Percentiles rank a stretch among this genome's conserved stretches.
These are phyloP conservation scores for Actinemys pallida DNA, from an alignment of 2,113 vertebrate species.

Conservation along the genomic window DNA sequence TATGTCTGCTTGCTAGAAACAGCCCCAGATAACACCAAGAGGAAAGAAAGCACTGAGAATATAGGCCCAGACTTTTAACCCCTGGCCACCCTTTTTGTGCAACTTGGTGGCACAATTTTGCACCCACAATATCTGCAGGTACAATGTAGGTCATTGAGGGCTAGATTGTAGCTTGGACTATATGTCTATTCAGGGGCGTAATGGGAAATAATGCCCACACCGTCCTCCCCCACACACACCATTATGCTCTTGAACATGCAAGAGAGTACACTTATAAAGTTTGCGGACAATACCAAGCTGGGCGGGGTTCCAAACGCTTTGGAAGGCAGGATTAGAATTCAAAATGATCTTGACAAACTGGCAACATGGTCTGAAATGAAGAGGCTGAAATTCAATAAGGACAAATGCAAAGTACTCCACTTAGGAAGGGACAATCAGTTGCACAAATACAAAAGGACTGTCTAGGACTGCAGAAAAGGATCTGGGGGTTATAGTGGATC, in stretches of 20 bases:
- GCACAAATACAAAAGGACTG: not conserved
- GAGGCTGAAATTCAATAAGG: not conserved
- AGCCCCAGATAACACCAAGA: not conserved
- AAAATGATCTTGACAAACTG: not conserved
- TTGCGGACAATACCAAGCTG: not conserved
- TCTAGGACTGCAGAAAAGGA: not conserved
- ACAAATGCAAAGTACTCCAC: not conserved
- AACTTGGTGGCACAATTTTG: not conserved
- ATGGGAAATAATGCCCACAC: not conserved
- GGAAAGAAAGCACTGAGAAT: not conserved
- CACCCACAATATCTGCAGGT: not conserved
- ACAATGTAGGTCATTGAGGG: not conserved
- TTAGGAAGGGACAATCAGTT: not conserved
- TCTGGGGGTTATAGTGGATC: not conserved
- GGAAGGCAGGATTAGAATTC: not conserved
- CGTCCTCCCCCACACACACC: fast-evolving
- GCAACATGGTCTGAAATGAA: not conserved
- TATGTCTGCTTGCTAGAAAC: not conserved
- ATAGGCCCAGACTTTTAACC: not conserved
- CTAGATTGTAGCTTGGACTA: not conserved
- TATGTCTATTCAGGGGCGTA: not conserved
- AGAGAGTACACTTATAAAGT: not conserved
- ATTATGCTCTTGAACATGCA: not conserved
- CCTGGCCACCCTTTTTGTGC: not conserved
- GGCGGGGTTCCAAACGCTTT: not conserved